Evolutionary conservation across 1,140 invertebrate species (phyloP).

Genomic region (Macrocentrus cingulum): DNA sequence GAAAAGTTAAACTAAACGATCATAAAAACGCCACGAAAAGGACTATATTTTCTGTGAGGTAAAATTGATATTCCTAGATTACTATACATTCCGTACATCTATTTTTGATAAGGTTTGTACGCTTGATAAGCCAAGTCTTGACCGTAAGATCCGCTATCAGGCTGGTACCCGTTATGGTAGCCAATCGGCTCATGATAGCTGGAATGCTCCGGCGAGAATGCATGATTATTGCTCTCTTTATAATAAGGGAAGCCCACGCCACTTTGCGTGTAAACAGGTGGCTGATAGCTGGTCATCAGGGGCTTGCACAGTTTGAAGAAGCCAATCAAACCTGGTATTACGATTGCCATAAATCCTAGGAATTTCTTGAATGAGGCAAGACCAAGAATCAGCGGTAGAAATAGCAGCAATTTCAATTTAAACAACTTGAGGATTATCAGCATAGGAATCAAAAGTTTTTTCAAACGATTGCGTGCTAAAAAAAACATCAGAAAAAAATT

Average conservation of each 20-base stretch:
- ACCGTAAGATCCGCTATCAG: slow-evolving; percentile 63
- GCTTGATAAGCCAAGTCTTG: slow-evolving; percentile 61
- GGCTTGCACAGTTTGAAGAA: slow-evolving; percentile 78
- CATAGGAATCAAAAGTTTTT: slow-evolving; percentile 80
- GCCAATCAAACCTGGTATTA: slow-evolving; percentile 74
- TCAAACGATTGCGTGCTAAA: slow-evolving; percentile 70
- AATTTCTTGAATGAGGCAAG: slow-evolving; percentile 82
- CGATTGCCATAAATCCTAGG: slow-evolving; percentile 73
- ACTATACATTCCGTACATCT: slow-evolving; percentile 1
- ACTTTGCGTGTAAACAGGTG: slow-evolving; percentile 60
- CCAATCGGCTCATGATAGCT: slow-evolving; percentile 27
- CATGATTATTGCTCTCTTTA: slow-evolving; percentile 48
- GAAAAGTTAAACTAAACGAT: too few species aligned
- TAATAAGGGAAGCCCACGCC: slow-evolving; percentile 58
- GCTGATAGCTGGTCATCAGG: slow-evolving; percentile 50
- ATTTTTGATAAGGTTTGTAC: slow-evolving; percentile 9
- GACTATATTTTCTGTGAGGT: too few species aligned
- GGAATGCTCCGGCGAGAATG: slow-evolving; percentile 18
- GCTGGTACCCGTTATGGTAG: slow-evolving; percentile 49
- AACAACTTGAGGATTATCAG: slow-evolving; percentile 79
- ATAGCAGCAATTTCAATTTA: slow-evolving; percentile 78
- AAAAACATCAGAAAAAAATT: slow-evolving; percentile 5
- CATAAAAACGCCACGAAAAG: too few species aligned
- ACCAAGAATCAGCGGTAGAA: slow-evolving; percentile 78
- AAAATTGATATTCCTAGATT: too few species aligned